Evolutionary conservation across 2,797 vertebrate genomes (phyloP), one percentile per base, ranked within the genome.

Genomic region (Fistularia commersonii): DNA sequence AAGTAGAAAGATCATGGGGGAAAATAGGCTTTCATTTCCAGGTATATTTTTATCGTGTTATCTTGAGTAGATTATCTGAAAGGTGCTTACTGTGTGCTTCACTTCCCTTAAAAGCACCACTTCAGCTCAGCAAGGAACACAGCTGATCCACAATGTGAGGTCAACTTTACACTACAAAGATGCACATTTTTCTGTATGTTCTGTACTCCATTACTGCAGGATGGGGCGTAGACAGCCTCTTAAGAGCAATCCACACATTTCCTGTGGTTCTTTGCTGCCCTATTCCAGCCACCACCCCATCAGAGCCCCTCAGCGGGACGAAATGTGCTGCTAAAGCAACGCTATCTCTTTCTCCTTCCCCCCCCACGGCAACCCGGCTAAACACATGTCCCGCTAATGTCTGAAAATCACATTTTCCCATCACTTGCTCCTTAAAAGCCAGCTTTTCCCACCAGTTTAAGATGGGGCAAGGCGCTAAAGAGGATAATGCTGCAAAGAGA

Each of bases 191-290:
- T 86, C 83, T 83, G 76, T 77, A 73, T 76, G 75, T 85, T 83
- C 77, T 74, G 73, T 81, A 88, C 86, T 89, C 86, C 80, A 91
- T 91, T 91, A 89, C 70, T 64, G 78, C 79, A 8, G 41, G 41
- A 13, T 42, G 7, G 41, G 41, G n/a, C 2, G 41, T 11, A 12
- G 41, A 12, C 77, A 83, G 84, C 84, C 86, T 87, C 79, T 80
- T 85, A 85, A 86, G 82, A 87, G 72, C 84, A 73, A 88, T 88
- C 85, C 82, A 88, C 85, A 90, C 76, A 53, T 85, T 88, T 91
- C 87, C 88, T 72, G 80, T 84, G 84, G 83, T 82, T 74, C 66
- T 35, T 53, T 72, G 79, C 84, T n/a, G n/a, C 86, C 83, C 82
- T 45, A 69, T 84, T 87, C 85, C 79, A 73, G 80, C 58, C 59